phyloP scores from a whole-genome alignment of 23 tunicate species.

The Ascidia mentula region DNA sequence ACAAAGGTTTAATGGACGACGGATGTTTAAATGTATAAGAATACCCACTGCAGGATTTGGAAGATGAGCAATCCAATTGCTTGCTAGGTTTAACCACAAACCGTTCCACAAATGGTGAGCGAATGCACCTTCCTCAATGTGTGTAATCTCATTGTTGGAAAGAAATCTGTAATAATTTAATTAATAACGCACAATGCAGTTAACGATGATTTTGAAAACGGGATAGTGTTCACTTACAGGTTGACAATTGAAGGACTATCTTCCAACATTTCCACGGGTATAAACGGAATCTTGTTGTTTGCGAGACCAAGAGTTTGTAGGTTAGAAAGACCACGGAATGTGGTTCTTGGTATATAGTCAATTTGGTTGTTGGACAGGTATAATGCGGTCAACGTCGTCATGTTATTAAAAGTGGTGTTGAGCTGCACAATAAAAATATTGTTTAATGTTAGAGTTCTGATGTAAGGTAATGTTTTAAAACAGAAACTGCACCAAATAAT shows the following conservation, averaged over 20 bases:
- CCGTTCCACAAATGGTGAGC: background rate
- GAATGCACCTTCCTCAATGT: slow-evolving; percentile 27
- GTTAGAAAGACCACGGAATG: background rate
- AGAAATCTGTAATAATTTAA: slow-evolving; percentile 11
- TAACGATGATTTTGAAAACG: too few species aligned
- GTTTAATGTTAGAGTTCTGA: too few species aligned
- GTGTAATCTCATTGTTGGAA: slow-evolving; percentile 10
- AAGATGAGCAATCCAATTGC: slow-evolving; percentile 16
- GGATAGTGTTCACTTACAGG: slow-evolving; percentile 6
- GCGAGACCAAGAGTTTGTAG: slow-evolving; percentile 3
- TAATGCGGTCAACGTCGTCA: slow-evolving; percentile 8
- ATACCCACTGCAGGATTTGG: slow-evolving; percentile 10
- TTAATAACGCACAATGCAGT: too few species aligned
- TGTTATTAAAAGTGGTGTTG: slow-evolving; percentile 14
- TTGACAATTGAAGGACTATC: slow-evolving; percentile 1
- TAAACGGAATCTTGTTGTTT: slow-evolving; percentile 1
- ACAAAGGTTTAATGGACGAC: too few species aligned
- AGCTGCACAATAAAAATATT: too few species aligned
- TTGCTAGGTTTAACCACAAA: background rate
- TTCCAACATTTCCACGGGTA: background rate
- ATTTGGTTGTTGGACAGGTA: slow-evolving; percentile 10
- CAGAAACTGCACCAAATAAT: too few species aligned
- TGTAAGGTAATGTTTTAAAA: too few species aligned
- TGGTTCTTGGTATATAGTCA: slow-evolving; percentile 13
- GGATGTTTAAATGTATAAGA: too few species aligned